A percentile compares a stretch with the other conserved stretches of the same genome.
Conservation (phyloP, 2,113 vertebrate genomes). For the Motacilla tschutschensis region DNA sequence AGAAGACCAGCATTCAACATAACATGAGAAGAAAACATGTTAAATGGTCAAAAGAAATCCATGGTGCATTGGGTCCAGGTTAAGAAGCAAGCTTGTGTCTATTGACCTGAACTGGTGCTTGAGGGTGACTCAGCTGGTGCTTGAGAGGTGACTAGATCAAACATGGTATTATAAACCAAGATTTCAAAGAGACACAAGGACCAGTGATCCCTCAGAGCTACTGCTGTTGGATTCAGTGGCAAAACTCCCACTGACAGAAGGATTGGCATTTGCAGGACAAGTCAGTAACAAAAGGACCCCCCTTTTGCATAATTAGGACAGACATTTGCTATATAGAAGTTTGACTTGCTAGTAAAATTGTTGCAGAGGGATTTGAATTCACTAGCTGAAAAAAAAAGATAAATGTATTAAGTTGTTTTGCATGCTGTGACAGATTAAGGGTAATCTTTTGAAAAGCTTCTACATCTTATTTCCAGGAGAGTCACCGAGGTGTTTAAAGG, state of each 20-base stretch:
- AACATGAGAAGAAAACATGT: not conserved
- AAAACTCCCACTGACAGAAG: not conserved
- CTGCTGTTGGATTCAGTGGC: not conserved
- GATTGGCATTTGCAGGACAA: not conserved
- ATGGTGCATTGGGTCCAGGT: not conserved
- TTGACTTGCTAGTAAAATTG: not conserved
- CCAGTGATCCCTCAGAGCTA: not conserved
- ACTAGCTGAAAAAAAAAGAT: slow-evolving; percentile 41
- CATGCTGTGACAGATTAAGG: slow-evolving; percentile 56
- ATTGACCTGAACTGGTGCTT: not conserved
- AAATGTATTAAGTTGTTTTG: slow-evolving; percentile 56
- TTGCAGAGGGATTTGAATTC: slow-evolving; percentile 22
- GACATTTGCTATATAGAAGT: not conserved
- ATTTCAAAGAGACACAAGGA: not conserved
- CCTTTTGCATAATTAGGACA: not conserved
- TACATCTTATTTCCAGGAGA: slow-evolving; percentile 53
- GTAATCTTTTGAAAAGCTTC: slow-evolving; percentile 54
- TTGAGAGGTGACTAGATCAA: slow-evolving; percentile 2
- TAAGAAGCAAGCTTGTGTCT: not conserved
- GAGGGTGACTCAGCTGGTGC: not conserved
- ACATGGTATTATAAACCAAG: not conserved
- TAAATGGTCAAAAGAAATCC: not conserved
- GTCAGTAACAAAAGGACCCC: not conserved
- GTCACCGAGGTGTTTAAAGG: slow-evolving; percentile 39
- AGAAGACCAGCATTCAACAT: not conserved